These are phyloP conservation scores for Sarcophaga rosellei DNA, from an alignment of 2,888 invertebrate species.

Conservation along the genomic window DNA sequence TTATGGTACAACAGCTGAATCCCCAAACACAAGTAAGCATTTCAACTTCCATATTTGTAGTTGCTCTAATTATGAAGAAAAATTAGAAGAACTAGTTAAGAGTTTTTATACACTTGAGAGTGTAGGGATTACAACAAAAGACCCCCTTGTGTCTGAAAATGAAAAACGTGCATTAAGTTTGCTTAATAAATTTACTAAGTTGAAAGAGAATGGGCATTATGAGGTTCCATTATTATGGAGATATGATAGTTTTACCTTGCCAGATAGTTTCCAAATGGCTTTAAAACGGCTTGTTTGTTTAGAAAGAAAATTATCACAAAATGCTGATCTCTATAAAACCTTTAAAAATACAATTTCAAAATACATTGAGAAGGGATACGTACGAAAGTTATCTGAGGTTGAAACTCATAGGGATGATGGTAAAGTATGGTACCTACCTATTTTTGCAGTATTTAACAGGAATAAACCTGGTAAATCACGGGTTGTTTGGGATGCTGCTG, in stretches of 20 bases:
- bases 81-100: slow-evolving; percentile 34
- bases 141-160: slow-evolving; percentile 13
- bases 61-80: slow-evolving; percentile 7
- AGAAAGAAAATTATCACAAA: slow-evolving; percentile 16
- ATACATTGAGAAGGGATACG: slow-evolving; percentile 35
- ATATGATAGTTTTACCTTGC: neutral
- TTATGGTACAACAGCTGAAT: slow-evolving; percentile 19
- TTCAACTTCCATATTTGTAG: slow-evolving; percentile 41
- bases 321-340: neutral
- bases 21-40: slow-evolving; percentile 12
- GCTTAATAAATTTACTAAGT: slow-evolving; percentile 5
- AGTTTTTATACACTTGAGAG: slow-evolving; percentile 51
- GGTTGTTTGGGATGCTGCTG: slow-evolving; percentile 60
- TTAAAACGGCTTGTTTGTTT: slow-evolving; percentile 33
- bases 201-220: slow-evolving; percentile 21
- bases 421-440: slow-evolving; percentile 36
- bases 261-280: slow-evolving; percentile 38
- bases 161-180: slow-evolving; percentile 28
- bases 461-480: slow-evolving; percentile 50
- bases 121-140: slow-evolving; percentile 43
- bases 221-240: slow-evolving; percentile 34
- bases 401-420: slow-evolving; percentile 17
- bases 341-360: slow-evolving; percentile 42
- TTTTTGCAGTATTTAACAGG: slow-evolving; percentile 27
- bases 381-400: slow-evolving; percentile 23